These are phyloP conservation scores for Oriolus oriolus DNA, from an alignment of 2,113 vertebrate genomes.

Conservation along the genomic window DNA sequence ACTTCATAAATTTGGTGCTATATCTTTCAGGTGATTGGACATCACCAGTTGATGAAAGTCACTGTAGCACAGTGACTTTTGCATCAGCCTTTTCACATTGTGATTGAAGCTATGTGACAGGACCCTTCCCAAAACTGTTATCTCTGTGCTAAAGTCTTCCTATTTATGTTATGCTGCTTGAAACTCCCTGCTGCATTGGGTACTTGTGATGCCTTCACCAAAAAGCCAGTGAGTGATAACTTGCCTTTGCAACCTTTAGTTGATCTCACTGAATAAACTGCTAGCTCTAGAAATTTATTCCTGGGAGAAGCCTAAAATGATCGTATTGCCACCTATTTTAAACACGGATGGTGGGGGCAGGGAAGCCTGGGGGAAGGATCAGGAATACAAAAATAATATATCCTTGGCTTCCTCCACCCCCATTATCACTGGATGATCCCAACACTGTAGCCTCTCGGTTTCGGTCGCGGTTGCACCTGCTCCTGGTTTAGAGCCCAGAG, in stretches of 20 bases:
- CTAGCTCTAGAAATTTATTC: background rate
- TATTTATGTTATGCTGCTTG: background rate
- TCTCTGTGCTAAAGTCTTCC: background rate
- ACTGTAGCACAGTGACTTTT: background rate
- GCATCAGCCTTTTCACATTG: background rate
- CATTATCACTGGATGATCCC: background rate
- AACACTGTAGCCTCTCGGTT: rapidly evolving
- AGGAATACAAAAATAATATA: background rate
- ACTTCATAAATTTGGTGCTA: background rate
- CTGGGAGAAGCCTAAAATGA: background rate
- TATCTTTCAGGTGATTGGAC: background rate
- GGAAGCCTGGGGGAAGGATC: background rate
- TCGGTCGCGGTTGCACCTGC: background rate
- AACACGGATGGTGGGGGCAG: background rate
- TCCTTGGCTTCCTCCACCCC: background rate
- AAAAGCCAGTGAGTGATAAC: background rate
- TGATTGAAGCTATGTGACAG: background rate
- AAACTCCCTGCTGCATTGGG: background rate
- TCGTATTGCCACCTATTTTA: background rate
- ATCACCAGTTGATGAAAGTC: background rate
- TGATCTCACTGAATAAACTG: background rate
- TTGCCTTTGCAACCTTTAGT: background rate
- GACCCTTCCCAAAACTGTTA: background rate
- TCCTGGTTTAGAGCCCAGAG: background rate
- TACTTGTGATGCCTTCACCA: background rate